Conservation (phyloP, 2,797 vertebrate genomes). For the Anguilla marmorata region DNA sequence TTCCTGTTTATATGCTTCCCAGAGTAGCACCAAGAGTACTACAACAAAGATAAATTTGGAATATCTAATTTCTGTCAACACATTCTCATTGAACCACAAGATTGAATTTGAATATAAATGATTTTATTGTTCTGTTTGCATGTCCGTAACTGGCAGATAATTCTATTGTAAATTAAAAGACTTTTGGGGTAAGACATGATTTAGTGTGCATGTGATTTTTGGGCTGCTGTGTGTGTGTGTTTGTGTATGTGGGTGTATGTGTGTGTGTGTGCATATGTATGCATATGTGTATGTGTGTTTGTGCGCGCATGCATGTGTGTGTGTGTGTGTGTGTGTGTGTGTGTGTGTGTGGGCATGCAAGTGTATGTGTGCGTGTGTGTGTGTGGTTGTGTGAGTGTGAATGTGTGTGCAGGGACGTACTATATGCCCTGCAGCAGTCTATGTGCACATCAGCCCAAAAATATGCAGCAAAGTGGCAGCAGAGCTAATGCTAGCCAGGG, state of each 20-base stretch:
- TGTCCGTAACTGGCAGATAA: background rate
- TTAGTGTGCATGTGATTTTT: background rate
- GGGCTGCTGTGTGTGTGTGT: background rate
- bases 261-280: too few relatives aligned
- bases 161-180: background rate
- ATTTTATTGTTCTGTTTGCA: background rate
- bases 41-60: background rate
- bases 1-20: background rate
- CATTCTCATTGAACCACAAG: background rate
- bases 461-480: background rate
- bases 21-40: background rate
- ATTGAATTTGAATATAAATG: background rate
- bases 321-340: too few relatives aligned
- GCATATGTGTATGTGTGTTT: too few relatives aligned
- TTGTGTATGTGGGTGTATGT: too few relatives aligned
- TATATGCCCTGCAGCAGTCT: background rate
- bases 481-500: background rate
- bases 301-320: too few relatives aligned
- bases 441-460: background rate
- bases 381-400: background rate
- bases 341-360: too few relatives aligned
- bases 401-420: background rate
- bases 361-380: too few relatives aligned
- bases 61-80: background rate
- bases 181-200: background rate